phyloP scores from a whole-genome alignment of 2,113 vertebrate species.

The Calonectris borealis region DNA sequence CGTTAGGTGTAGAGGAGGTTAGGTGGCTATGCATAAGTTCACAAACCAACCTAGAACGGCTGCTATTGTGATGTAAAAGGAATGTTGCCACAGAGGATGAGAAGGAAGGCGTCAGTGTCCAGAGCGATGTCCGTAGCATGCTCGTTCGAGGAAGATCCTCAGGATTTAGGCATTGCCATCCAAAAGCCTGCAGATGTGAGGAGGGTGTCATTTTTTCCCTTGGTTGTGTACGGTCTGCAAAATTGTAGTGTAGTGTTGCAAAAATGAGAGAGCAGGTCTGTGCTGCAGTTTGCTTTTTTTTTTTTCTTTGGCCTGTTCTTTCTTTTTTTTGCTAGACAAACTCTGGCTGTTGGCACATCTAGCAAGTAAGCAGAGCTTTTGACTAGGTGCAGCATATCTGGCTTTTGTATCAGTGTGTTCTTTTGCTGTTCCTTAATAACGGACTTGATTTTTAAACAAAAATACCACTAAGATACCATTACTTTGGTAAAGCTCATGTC shows the following conservation, averaged over 20 bases:
- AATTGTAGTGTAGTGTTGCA: background rate
- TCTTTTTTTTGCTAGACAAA: background rate
- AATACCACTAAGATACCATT: background rate
- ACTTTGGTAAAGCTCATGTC: background rate
- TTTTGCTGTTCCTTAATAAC: background rate
- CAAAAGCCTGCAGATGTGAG: background rate
- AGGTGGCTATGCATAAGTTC: background rate
- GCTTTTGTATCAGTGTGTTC: background rate
- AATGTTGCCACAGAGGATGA: background rate
- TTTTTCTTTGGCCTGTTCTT: background rate
- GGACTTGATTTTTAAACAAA: background rate
- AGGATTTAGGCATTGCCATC: background rate
- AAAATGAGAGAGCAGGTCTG: background rate
- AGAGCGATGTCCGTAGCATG: fast-evolving
- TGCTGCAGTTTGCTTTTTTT: background rate
- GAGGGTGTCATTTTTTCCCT: background rate
- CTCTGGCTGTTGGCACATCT: background rate
- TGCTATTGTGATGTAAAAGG: background rate
- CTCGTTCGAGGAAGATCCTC: background rate
- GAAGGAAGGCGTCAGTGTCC: background rate
- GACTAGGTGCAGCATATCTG: background rate
- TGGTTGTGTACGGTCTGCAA: background rate
- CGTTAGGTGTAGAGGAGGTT: background rate
- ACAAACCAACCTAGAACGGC: background rate
- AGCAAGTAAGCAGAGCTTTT: background rate